A percentile compares a stretch with the other conserved stretches of the same genome.
phyloP scores from a whole-genome alignment of 2,797 vertebrate species.

The Notolepis coatsorum region DNA sequence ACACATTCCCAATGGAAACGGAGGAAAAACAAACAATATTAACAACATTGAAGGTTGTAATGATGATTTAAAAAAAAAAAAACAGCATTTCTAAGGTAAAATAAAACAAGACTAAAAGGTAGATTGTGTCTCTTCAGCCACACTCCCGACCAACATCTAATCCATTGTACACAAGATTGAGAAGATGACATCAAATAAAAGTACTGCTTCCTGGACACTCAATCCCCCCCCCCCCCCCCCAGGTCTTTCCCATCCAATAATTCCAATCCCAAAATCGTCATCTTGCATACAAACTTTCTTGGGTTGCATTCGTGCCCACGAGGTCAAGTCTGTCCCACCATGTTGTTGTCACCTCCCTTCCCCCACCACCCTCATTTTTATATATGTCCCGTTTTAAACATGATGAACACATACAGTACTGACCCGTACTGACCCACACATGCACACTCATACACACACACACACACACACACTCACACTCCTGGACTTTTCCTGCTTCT shows the following conservation, averaged over 20 bases:
- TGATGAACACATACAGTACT: slow-evolving; percentile 49
- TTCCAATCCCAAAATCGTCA: slow-evolving; percentile 19
- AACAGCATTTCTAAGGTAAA: slow-evolving; percentile 61
- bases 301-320: slow-evolving; percentile 35
- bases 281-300: slow-evolving; percentile 40
- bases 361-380: slow-evolving; percentile 26
- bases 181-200: slow-evolving; percentile 40
- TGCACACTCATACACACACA: slow-evolving; percentile 19
- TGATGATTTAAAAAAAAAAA: slow-evolving; percentile 49
- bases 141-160: slow-evolving; percentile 29
- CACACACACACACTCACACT: slow-evolving; percentile 31
- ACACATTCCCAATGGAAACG: slow-evolving; percentile 40
- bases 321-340: slow-evolving; percentile 23
- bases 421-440: background rate
- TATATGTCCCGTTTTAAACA: slow-evolving; percentile 52
- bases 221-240: background rate
- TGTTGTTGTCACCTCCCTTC: slow-evolving; percentile 15
- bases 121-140: slow-evolving; percentile 30
- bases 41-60: slow-evolving; percentile 46
- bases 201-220: slow-evolving; percentile 33
- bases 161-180: slow-evolving; percentile 43
- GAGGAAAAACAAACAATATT: slow-evolving; percentile 31
- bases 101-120: slow-evolving; percentile 45
- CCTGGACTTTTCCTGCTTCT: slow-evolving; percentile 34
- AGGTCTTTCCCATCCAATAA: background rate